Evolutionary conservation across 1,140 invertebrate genomes (phyloP).

Genomic region (Panagrolaimus sp.): DNA sequence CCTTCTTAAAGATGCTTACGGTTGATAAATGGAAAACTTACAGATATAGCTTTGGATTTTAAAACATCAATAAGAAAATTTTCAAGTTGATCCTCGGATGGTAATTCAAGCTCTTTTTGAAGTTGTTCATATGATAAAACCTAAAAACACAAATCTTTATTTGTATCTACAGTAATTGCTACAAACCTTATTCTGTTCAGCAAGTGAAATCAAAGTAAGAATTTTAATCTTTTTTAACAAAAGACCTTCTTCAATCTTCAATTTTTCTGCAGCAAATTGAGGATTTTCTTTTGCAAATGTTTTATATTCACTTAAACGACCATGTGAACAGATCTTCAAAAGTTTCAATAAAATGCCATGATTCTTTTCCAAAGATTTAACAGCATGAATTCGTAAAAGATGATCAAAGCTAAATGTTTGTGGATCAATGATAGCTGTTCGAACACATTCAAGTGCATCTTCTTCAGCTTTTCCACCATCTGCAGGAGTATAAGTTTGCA

Average conservation of each 20-base stretch:
- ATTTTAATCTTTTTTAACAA: slow-evolving; percentile 55
- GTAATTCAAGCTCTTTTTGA: slow-evolving; percentile 36
- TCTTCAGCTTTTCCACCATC: slow-evolving; percentile 40
- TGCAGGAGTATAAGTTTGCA: slow-evolving; percentile 45
- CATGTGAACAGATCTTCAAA: slow-evolving; percentile 45
- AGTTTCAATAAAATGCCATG: slow-evolving; percentile 47
- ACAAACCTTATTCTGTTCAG: slow-evolving; percentile 46
- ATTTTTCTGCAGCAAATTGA: slow-evolving; percentile 44
- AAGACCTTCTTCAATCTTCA: slow-evolving; percentile 38
- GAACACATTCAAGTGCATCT: slow-evolving; percentile 53
- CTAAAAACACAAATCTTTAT: neutral
- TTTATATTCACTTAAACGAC: slow-evolving; percentile 43
- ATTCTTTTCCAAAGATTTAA: slow-evolving; percentile 42
- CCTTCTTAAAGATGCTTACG: too few species aligned
- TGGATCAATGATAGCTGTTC: slow-evolving; percentile 50
- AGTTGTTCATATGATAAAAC: neutral
- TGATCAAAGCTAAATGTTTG: slow-evolving; percentile 54
- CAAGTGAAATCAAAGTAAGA: slow-evolving; percentile 52
- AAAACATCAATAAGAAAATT: slow-evolving; percentile 56
- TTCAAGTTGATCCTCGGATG: slow-evolving; percentile 44
- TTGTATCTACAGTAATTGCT: neutral
- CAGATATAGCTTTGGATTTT: slow-evolving; percentile 51
- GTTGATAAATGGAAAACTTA: slow-evolving; percentile 30
- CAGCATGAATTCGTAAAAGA: slow-evolving; percentile 45
- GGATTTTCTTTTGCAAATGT: slow-evolving; percentile 45